Base-by-base conservation (phyloP, 2,113 vertebrate species). In the Tupaia tana region DNA sequence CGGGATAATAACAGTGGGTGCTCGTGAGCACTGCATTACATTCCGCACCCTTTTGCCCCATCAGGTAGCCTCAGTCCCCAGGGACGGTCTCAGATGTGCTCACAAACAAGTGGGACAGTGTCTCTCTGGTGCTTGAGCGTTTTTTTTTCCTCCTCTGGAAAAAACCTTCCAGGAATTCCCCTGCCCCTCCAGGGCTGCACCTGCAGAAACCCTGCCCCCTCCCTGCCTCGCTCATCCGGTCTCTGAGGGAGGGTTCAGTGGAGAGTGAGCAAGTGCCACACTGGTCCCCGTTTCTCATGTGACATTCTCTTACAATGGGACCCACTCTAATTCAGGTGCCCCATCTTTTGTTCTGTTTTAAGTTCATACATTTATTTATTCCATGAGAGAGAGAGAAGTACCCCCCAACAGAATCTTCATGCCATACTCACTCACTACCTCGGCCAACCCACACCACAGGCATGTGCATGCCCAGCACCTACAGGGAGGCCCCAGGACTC, bases 261-360 rank as follows among this genome's bases (percentile, higher is more conserved):
- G 20, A 73, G 31, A 81, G 11, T 43, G 43, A 43, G 43, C 43
- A 43, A 43, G 43, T 6, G 1, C 63, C n/a, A 22, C 8, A 1
- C 20, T 6, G 14, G 11, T 24, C 16, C 25, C 22, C 3, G 0
- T 63, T 43, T 59, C 18, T 61, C 0, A 0, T 0, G 19, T 61
- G 3, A 4, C 29, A 16, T 31, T 94, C 63, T 15, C 16, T n/a
- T 13, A 43, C 2, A 22, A n/a, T 31, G 22, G 7, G 59, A 34
- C 18, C 66, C 34, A 9, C 79, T 80, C 82, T 74, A 25, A 6
- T 27, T 59, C 59, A 31, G 31, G 34, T 66, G 20, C 6, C 86
- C 74, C 13, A 43, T 43, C 43, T 43, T 43, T 43, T 43, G 4
- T 43, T 43, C n/a, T n/a, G n/a, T 43, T 43, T 43, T 43, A 43